These are phyloP conservation scores for Cremastinae sp. DNA, from an alignment of 2,888 invertebrate genomes.

Conservation along the genomic window DNA sequence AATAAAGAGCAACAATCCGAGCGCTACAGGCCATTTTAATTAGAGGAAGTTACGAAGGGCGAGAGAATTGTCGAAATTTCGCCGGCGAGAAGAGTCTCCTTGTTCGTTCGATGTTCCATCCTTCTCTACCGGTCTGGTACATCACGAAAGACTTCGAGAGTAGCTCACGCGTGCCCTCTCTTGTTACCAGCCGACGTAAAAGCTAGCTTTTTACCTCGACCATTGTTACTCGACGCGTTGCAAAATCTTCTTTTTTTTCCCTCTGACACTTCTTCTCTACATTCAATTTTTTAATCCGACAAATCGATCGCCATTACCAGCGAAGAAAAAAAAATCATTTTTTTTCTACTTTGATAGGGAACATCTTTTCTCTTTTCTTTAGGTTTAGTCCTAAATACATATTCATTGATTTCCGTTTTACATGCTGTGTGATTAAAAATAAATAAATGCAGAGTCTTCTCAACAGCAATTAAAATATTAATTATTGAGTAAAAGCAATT, in stretches of 20 bases:
- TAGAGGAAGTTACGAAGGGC: slow-evolving; percentile 78
- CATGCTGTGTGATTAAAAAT: too few relatives aligned
- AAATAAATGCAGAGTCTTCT: too few relatives aligned
- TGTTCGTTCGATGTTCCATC: slow-evolving; percentile 30
- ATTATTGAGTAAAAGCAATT: slow-evolving; percentile 6
- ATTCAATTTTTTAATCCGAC: not conserved
- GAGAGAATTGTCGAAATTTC: slow-evolving; percentile 70
- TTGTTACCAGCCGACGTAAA: slow-evolving; percentile 23
- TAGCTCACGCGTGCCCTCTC: slow-evolving; percentile 58
- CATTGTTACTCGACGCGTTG: slow-evolving; percentile 60
- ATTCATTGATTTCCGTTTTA: too few relatives aligned
- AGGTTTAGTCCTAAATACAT: too few relatives aligned
- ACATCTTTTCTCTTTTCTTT: too few relatives aligned
- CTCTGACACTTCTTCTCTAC: slow-evolving; percentile 2
- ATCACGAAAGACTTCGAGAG: slow-evolving; percentile 43
- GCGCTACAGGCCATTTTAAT: slow-evolving; percentile 75
- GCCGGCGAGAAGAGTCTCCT: slow-evolving; percentile 40
- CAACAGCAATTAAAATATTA: too few relatives aligned
- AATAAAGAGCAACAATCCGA: slow-evolving; percentile 71
- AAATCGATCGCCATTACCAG: slow-evolving; percentile 27
- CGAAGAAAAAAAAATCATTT: slow-evolving; percentile 27
- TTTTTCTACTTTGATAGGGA: too few relatives aligned
- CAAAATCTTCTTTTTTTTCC: slow-evolving; percentile 42
- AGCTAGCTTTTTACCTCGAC: slow-evolving; percentile 52
- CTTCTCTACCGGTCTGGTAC: slow-evolving; percentile 28